Evolutionary conservation across 2,113 vertebrate genomes (phyloP).

Genomic region (Damaliscus lunatus): DNA sequence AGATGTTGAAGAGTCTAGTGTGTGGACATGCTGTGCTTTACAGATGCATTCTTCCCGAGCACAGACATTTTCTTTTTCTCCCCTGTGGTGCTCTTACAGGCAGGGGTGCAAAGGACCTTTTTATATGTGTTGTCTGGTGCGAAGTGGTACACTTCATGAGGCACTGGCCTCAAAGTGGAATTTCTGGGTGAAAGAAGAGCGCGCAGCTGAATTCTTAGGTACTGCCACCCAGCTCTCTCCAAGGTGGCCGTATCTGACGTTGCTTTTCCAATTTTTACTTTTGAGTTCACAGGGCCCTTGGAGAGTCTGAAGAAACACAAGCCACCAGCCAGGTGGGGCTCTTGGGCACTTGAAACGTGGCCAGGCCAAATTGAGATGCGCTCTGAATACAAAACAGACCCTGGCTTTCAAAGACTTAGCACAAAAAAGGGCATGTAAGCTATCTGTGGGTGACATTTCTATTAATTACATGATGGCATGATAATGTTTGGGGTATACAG

Average conservation of each 20-base stretch:
- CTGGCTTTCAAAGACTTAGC: neutral
- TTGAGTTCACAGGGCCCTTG: too few species aligned
- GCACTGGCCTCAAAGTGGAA: neutral
- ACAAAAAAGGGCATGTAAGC: neutral
- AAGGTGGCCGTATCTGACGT: fast-evolving
- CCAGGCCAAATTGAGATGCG: neutral
- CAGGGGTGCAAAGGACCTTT: neutral
- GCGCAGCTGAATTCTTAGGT: fast-evolving
- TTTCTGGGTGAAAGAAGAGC: neutral
- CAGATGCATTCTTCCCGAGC: fast-evolving
- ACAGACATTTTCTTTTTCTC: neutral
- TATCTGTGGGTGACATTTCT: too few species aligned
- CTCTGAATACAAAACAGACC: neutral
- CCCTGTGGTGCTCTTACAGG: fast-evolving
- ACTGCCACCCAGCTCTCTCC: neutral
- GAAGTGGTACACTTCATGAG: neutral
- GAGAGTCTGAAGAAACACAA: neutral
- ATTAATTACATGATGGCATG: neutral
- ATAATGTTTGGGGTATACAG: neutral
- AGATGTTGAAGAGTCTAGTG: neutral
- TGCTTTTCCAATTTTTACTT: neutral
- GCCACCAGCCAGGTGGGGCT: neutral
- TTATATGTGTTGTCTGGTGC: neutral
- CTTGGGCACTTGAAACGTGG: neutral
- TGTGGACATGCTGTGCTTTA: fast-evolving